Evolutionary conservation across 2,888 invertebrate genomes (phyloP).

Genomic region (Serripes groenlandicus): DNA sequence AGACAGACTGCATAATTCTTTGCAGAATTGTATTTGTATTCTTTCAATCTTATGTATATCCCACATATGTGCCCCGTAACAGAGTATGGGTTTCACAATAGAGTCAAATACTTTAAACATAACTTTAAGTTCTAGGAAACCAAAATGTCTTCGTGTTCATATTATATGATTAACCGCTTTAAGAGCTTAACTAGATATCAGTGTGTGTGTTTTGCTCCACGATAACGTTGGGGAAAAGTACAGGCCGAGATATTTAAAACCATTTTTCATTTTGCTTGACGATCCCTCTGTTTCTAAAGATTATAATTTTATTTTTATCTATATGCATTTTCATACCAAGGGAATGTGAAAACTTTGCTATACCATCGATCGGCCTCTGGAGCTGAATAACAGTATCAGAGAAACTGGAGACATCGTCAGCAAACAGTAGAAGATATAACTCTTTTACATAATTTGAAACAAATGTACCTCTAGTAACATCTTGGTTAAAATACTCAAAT

Average conservation of each 20-base stretch:
- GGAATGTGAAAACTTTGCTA: not conserved
- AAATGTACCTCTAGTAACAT: not conserved
- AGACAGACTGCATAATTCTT: constrained; percentile 4
- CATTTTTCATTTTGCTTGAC: constrained; percentile 35
- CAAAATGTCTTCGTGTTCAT: not conserved
- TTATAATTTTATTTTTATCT: constrained; percentile 27
- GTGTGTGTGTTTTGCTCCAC: constrained; percentile 7
- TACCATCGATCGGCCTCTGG: not conserved
- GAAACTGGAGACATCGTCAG: constrained; percentile 21
- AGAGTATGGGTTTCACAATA: constrained; percentile 14
- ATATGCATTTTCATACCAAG: constrained; percentile 1
- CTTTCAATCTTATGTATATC: constrained; percentile 25
- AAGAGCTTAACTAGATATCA: not conserved
- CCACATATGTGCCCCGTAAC: constrained; percentile 32
- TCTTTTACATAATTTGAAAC: not conserved
- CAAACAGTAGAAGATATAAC: constrained; percentile 14
- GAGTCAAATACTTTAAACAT: constrained; percentile 18
- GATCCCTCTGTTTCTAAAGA: constrained; percentile 30
- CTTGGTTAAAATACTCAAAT: not conserved
- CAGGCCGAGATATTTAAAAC: constrained; percentile 36
- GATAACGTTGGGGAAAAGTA: constrained; percentile 18
- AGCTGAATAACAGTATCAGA: not conserved
- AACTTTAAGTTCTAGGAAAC: not conserved
- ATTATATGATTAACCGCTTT: not conserved
- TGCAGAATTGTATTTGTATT: constrained; percentile 31